These are phyloP conservation scores for Xiphorhynchus elegans DNA, from an alignment of 2,113 vertebrate species.

Conservation along the genomic window DNA sequence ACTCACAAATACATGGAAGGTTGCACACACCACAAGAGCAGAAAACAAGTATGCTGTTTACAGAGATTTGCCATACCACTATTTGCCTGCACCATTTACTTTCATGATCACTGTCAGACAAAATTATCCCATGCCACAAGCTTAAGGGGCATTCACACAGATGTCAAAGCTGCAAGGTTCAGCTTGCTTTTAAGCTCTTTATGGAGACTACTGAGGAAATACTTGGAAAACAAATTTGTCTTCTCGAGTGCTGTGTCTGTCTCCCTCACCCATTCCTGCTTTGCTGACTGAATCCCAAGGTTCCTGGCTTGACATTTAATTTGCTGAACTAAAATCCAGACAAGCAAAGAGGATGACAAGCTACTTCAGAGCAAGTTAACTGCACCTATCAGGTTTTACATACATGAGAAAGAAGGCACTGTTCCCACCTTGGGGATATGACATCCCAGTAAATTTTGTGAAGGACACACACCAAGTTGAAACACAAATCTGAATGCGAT, in stretches of 20 bases:
- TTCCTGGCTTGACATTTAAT: not conserved
- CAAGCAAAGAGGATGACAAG: not conserved
- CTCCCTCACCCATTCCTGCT: not conserved
- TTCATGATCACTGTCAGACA: not conserved
- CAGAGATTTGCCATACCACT: not conserved
- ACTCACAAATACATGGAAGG: not conserved
- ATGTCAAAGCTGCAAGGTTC: not conserved
- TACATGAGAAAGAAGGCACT: not conserved
- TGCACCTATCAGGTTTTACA: not conserved
- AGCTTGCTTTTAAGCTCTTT: not conserved
- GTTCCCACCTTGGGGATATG: not conserved
- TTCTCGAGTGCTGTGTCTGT: not conserved
- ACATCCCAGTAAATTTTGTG: not conserved
- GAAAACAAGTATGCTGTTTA: not conserved
- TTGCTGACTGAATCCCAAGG: not conserved
- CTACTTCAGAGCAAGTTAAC: not conserved
- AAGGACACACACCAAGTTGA: not conserved
- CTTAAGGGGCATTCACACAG: not conserved
- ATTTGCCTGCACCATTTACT: not conserved
- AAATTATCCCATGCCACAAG: not conserved
- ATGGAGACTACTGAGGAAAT: not conserved
- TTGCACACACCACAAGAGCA: not conserved
- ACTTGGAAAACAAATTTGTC: not conserved
- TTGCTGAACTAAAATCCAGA: not conserved
- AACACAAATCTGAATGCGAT: not conserved